These are phyloP conservation scores for Oophaga sylvatica DNA, from an alignment of 2,797 vertebrate species.

Conservation along the genomic window DNA sequence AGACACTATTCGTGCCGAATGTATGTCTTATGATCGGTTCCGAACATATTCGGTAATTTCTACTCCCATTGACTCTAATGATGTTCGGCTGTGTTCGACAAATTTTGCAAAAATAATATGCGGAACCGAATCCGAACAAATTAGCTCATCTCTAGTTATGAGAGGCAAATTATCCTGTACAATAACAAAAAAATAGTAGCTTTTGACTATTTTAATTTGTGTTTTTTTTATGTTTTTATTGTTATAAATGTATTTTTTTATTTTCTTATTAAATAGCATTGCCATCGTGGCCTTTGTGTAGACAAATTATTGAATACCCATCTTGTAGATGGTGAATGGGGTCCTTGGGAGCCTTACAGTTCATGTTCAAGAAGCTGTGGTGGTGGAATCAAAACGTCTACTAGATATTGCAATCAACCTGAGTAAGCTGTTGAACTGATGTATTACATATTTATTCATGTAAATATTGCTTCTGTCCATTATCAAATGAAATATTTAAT, in stretches of 20 bases:
- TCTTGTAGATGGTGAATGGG: slow-evolving; percentile 92
- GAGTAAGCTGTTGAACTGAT: slow-evolving; percentile 79
- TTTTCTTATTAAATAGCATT: slow-evolving; percentile 78
- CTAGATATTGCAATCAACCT: slow-evolving; percentile 89
- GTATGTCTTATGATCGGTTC: no score
- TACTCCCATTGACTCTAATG: no score
- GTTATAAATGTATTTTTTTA: not conserved
- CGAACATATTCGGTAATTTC: no score
- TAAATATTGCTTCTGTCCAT: slow-evolving; percentile 21
- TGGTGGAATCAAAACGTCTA: slow-evolving; percentile 89
- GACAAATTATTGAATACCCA: slow-evolving; percentile 86
- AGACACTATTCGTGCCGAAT: no score
- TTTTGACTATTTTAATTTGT: not conserved
- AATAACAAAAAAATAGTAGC: not conserved
- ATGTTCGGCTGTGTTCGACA: no score
- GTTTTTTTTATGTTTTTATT: not conserved
- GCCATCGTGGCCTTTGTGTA: slow-evolving; percentile 90
- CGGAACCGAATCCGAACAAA: no score
- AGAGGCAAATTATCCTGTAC: not conserved
- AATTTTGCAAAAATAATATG: no score
- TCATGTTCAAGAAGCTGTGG: slow-evolving; percentile 93
- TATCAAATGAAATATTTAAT: not conserved
- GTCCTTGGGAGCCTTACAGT: slow-evolving; percentile 90
- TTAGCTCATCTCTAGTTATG: no score
- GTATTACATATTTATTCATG: not conserved